phyloP scores from a whole-genome alignment of 2,797 vertebrate species.

The Anolis apletophallus region DNA sequence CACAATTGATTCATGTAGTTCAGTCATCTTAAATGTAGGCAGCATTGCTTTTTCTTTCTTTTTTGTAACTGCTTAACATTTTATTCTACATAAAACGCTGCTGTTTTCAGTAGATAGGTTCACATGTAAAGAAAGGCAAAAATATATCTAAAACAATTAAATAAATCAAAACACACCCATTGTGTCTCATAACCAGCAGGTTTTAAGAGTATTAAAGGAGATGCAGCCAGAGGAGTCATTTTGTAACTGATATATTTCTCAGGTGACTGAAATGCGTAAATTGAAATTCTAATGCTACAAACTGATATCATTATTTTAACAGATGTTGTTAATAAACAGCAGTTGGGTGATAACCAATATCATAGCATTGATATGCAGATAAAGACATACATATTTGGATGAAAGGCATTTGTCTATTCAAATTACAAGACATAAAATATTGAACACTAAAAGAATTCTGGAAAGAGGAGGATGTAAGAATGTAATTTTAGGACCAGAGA shows the following conservation, averaged over 20 bases:
- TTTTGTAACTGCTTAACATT: background rate
- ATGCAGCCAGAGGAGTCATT: background rate
- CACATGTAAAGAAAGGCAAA: background rate
- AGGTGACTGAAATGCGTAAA: no score
- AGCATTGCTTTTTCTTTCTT: background rate
- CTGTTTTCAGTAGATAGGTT: background rate
- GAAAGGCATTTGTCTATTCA: background rate
- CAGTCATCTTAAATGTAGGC: background rate
- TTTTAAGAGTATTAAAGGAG: background rate
- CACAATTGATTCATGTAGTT: constrained; percentile 31
- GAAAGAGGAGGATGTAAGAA: background rate
- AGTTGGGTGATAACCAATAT: background rate
- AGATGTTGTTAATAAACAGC: background rate
- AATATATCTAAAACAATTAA: background rate
- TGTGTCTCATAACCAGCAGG: background rate
- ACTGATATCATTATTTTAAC: background rate
- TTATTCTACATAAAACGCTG: background rate
- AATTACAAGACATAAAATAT: background rate
- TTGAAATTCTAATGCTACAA: background rate
- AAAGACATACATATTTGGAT: background rate
- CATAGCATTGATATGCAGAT: background rate
- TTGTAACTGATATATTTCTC: background rate
- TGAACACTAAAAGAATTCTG: background rate
- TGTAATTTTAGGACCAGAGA: background rate
- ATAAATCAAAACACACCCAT: background rate